Conservation (phyloP, 2,888 invertebrate genomes). For the Isoperla grammatica region DNA sequence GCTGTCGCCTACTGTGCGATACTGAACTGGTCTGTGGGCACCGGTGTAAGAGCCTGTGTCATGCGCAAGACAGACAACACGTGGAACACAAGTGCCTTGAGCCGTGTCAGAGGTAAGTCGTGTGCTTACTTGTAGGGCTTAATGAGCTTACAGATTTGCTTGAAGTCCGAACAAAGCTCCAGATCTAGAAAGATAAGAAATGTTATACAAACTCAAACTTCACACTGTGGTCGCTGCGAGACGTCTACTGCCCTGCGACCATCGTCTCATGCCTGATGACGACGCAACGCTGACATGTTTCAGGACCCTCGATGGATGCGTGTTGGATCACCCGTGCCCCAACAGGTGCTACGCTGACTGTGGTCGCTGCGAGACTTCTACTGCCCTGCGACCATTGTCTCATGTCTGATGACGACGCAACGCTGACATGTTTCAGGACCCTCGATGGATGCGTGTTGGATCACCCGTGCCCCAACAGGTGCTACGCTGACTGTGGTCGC, state of each 20-base stretch:
- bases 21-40: constrained; percentile 55
- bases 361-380: constrained; percentile 44
- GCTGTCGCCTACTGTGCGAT: constrained; percentile 54
- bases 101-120: constrained; percentile 48
- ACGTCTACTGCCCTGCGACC: constrained; percentile 49
- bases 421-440: not conserved
- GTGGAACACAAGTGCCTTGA: constrained; percentile 44
- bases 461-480: constrained; percentile 48
- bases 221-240: constrained; percentile 48
- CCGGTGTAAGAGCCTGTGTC: constrained; percentile 55
- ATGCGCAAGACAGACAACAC: constrained; percentile 53
- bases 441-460: constrained; percentile 44
- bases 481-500: constrained; percentile 48
- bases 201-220: too few relatives aligned
- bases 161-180: too few relatives aligned
- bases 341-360: constrained; percentile 51
- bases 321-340: constrained; percentile 46
- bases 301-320: constrained; percentile 42
- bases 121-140: too few relatives aligned
- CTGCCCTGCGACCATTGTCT: too few relatives aligned
- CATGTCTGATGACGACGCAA: too few relatives aligned
- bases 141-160: too few relatives aligned
- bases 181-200: too few relatives aligned
- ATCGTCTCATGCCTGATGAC: too few relatives aligned
- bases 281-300: not conserved